Percentiles rank a stretch among this genome's conserved stretches.
phyloP scores from a whole-genome alignment of 1,140 invertebrate genomes.

The Drosophila insularis region DNA sequence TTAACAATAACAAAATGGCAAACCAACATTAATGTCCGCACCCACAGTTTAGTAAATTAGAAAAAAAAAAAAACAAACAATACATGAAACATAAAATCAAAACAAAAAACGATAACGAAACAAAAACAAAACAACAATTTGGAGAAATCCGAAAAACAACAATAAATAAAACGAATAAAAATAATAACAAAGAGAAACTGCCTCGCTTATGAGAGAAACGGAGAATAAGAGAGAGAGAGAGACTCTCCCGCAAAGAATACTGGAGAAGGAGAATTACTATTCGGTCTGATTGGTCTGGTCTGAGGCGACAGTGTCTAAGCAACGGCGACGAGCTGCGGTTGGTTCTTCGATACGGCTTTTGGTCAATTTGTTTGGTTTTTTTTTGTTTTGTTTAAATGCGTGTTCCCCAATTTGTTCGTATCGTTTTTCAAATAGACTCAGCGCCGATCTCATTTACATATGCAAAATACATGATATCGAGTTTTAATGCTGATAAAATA shows the following conservation, averaged over 20 bases:
- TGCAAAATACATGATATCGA: constrained; percentile 42
- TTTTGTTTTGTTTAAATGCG: constrained; percentile 19
- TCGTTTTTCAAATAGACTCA: constrained; percentile 32
- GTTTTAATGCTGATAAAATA: constrained; percentile 38
- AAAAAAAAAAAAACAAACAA: constrained; percentile 35
- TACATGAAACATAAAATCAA: constrained; percentile 34
- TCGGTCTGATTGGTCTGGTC: not conserved
- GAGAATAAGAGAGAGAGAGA: constrained; percentile 11
- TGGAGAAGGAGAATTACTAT: constrained; percentile 48
- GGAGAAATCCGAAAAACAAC: constrained; percentile 69
- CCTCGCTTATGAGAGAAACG: not conserved
- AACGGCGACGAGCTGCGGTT: constrained; percentile 63
- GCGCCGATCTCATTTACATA: constrained; percentile 28
- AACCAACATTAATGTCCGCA: not conserved
- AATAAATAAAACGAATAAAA: constrained; percentile 4
- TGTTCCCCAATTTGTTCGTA: constrained; percentile 26
- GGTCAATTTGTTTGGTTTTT: constrained; percentile 8
- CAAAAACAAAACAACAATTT: constrained; percentile 33
- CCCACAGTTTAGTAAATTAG: not conserved
- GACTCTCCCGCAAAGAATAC: constrained; percentile 19
- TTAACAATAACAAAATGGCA: not conserved
- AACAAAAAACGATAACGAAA: constrained; percentile 43
- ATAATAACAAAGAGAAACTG: constrained; percentile 7
- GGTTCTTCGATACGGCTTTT: constrained; percentile 15
- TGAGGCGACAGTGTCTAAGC: constrained; percentile 58